Conservation (phyloP, 2,888 invertebrate species). For the Andricus quercusramuli region DNA sequence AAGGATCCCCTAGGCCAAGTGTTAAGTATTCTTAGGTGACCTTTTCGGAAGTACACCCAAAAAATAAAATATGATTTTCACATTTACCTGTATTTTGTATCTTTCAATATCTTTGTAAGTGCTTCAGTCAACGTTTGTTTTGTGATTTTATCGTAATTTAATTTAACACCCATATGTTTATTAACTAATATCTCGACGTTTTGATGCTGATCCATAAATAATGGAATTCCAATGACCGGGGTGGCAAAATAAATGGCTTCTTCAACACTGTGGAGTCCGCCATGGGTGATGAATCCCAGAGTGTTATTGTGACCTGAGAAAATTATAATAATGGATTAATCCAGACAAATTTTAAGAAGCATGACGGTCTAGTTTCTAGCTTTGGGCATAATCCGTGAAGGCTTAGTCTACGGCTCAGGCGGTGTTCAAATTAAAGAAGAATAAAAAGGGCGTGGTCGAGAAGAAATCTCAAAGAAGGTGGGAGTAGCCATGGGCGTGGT, state of each 20-base stretch:
- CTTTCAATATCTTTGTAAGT: constrained; percentile 63
- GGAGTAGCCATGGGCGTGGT: no score
- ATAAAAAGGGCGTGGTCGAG: no score
- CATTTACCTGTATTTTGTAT: constrained; percentile 72
- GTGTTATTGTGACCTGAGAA: constrained; percentile 70
- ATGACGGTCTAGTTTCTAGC: no score
- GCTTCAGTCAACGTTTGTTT: constrained; percentile 63
- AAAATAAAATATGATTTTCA: constrained; percentile 68
- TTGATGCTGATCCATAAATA: constrained; percentile 71
- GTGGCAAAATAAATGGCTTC: constrained; percentile 71
- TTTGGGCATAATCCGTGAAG: no score
- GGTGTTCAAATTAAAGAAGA: no score
- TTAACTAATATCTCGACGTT: constrained; percentile 63
- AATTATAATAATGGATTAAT: background rate
- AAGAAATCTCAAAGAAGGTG: no score
- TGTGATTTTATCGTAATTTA: constrained; percentile 61
- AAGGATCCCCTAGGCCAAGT: background rate
- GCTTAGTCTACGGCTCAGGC: no score
- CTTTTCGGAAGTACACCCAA: no score
- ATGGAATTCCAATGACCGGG: constrained; percentile 72
- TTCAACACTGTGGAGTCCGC: constrained; percentile 72
- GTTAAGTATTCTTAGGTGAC: no score
- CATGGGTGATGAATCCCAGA: constrained; percentile 72
- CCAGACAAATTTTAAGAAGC: no score
- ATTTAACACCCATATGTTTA: constrained; percentile 63